Evolutionary conservation across 2,113 vertebrate genomes (phyloP), one percentile per base, ranked within the genome.

Genomic region (Alligator mississippiensis): DNA sequence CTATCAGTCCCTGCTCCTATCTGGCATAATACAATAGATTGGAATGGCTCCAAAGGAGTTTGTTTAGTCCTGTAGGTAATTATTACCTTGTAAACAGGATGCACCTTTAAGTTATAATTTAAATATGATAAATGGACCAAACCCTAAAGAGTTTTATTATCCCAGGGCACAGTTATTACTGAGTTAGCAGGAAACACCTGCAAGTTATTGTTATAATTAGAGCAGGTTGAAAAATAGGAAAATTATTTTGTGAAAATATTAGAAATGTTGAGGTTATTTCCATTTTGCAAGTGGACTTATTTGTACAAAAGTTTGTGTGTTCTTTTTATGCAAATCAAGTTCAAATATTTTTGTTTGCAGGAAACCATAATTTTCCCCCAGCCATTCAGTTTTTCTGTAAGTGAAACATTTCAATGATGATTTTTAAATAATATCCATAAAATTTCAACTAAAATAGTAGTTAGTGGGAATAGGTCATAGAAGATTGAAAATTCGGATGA

Each of bases 51-150:
- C 95, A 96, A 94, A 85, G 28, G 60, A 91, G 94, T 95, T 97
- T 97, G 95, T 97, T 97, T 96, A 87, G 95, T 90, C 82, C 94
- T 91, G 77, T 86, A 93, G 90, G 89, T 72, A 96, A 94, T 96
- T 96, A 96, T 94, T 95, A 92, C 93, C 88, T 91, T 92, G 91
- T 97, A 97, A 97, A 97, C 96, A 97, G 96, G 97, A 97, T 97
- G 77, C 97, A 97, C 94, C 95, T 97, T 97, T 96, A 93, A 96
- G 84, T 96, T 96, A 95, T 94, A 95, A 94, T 96, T 96, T 97
- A 96, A 95, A 97, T 97, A 96, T 89, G 96, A 96, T 94, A 97
- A 96, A 96, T 81, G 85, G 90, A 75, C 60, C 89, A 90, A 97
- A 81, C 84, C n/a, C 91, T 89, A 84, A 22, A 80, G 86, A 82